These are phyloP conservation scores for Axinella damicornis DNA, from an alignment of 37 sponge, comb jelly and placozoan species.

Conservation along the genomic window DNA sequence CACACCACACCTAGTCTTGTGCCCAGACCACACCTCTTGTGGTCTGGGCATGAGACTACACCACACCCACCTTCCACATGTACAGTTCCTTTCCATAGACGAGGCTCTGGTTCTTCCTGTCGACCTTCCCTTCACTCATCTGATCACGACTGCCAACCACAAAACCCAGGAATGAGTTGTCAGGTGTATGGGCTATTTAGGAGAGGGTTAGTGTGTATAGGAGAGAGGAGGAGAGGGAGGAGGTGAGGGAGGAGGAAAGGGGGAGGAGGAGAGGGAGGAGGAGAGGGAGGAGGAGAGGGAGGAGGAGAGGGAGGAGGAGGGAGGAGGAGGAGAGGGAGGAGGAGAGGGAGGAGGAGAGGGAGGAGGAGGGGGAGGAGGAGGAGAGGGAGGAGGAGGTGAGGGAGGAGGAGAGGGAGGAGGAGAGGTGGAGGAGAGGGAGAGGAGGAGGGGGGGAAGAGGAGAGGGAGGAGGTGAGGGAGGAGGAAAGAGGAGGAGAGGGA, in stretches of 20 bases:
- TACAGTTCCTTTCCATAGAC: conserved; percentile 83
- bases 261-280: neutral
- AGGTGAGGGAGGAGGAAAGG: neutral
- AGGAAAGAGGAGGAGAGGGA: neutral
- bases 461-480: neutral
- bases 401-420: neutral
- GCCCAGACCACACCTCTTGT: too few relatives aligned
- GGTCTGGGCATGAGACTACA: neutral
- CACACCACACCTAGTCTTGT: too few relatives aligned
- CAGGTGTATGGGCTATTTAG: conserved; percentile 77
- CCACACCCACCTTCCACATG: conserved; percentile 65
- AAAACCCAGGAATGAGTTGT: conserved; percentile 90
- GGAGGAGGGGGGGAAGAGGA: neutral
- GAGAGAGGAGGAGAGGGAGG: neutral
- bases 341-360: neutral
- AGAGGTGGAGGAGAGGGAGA: neutral
- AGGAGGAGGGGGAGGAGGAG: neutral
- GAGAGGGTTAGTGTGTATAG: neutral
- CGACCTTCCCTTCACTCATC: neutral
- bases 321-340: neutral
- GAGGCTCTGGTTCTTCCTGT: conserved; percentile 50
- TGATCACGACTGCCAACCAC: conserved; percentile 46
- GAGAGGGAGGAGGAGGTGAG: neutral
- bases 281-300: neutral
- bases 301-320: neutral